Conservation (phyloP, 1,140 invertebrate species). For the Radopholus similis region DNA sequence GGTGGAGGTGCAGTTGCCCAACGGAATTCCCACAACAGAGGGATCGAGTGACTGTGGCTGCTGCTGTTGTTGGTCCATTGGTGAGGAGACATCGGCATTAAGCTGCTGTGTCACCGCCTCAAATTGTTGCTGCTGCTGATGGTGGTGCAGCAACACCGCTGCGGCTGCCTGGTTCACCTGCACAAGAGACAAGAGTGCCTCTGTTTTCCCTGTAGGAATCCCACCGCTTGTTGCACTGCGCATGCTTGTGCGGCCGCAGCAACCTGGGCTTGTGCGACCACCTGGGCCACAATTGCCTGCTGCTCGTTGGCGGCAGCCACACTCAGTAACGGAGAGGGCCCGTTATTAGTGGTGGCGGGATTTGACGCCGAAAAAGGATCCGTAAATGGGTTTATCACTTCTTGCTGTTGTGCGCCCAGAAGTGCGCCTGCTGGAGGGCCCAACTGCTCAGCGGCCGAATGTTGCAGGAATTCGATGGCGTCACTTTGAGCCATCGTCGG, state of each 20-base stretch:
- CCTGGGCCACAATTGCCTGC: constrained; percentile 12
- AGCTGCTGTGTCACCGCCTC: constrained; percentile 15
- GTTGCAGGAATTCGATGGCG: too few relatives aligned
- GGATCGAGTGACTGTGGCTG: constrained; percentile 4
- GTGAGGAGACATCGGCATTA: not conserved
- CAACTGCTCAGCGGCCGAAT: too few relatives aligned
- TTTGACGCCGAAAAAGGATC: not conserved
- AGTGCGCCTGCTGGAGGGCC: not conserved
- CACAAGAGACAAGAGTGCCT: not conserved
- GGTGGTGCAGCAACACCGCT: constrained; percentile 9
- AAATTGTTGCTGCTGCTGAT: constrained; percentile 19
- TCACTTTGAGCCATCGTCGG: too few relatives aligned
- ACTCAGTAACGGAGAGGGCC: constrained; percentile 4
- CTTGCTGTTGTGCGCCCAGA: not conserved
- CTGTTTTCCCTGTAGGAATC: not conserved
- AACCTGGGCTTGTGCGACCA: constrained; percentile 16
- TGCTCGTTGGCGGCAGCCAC: constrained; percentile 19
- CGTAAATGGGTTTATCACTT: not conserved
- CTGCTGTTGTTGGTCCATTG: constrained; percentile 5
- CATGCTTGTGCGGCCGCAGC: constrained; percentile 19
- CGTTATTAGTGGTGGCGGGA: not conserved
- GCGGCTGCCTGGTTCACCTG: constrained; percentile 4
- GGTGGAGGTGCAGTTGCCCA: not conserved
- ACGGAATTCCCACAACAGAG: not conserved
- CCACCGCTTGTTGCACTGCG: constrained; percentile 12